Evolutionary conservation across 2,797 vertebrate species (phyloP).

Genomic region (Alosa sapidissima): DNA sequence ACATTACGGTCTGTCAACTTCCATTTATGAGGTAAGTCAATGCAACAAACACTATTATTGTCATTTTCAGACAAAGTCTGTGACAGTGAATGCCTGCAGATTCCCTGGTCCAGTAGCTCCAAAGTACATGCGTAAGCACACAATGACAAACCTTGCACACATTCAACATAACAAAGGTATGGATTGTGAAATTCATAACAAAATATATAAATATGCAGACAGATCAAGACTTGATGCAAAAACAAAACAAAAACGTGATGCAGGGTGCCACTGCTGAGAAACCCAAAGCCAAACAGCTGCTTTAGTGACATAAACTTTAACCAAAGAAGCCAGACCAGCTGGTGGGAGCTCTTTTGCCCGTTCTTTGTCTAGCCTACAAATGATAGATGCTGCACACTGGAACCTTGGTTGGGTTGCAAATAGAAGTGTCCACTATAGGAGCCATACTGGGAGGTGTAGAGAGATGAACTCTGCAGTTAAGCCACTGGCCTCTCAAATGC

Average conservation of each 20-base stretch:
- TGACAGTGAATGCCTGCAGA: background rate
- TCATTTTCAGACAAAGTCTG: background rate
- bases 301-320: background rate
- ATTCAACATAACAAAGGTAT: background rate
- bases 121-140: background rate
- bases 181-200: background rate
- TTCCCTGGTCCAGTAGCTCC: background rate
- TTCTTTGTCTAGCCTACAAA: background rate
- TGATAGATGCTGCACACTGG: constrained; percentile 6
- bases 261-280: background rate
- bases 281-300: constrained; percentile 8
- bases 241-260: constrained; percentile 7
- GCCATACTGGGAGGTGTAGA: background rate
- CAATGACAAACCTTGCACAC: background rate
- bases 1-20: background rate
- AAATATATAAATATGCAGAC: background rate
- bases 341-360: background rate
- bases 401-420: constrained; percentile 17
- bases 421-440: background rate
- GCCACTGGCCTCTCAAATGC: constrained; percentile 6
- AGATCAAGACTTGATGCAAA: background rate
- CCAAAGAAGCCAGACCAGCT: background rate
- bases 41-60: background rate
- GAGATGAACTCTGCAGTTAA: background rate
- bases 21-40: background rate